Conservation (phyloP, 2,888 invertebrate species). For the Pteria penguin region DNA sequence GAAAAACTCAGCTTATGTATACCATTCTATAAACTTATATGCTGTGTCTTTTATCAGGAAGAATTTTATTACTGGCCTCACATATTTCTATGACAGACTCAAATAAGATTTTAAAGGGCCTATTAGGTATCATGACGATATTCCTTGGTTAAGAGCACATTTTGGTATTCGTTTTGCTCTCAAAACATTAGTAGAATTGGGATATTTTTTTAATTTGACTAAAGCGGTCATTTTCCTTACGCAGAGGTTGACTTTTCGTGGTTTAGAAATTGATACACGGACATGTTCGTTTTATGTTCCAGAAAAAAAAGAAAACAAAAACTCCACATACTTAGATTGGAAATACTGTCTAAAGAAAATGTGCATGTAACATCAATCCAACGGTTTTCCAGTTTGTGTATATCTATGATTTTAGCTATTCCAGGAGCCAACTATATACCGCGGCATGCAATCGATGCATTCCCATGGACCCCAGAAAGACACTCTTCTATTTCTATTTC, state of each 20-base stretch:
- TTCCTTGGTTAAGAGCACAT: background rate
- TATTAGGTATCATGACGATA: background rate
- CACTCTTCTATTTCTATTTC: background rate
- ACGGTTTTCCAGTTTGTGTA: constrained; percentile 16
- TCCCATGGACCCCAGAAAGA: constrained; percentile 4
- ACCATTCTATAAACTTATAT: constrained; percentile 15
- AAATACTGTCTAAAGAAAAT: background rate
- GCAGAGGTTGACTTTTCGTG: constrained; percentile 8
- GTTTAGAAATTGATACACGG: constrained; percentile 11
- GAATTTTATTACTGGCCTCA: background rate
- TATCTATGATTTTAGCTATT: constrained; percentile 19
- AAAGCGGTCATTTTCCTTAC: constrained; percentile 10
- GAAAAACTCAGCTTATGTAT: constrained; percentile 13
- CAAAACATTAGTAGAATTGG: constrained; percentile 4
- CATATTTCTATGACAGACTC: constrained; percentile 24
- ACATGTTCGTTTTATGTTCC: constrained; percentile 20
- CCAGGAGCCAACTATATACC: constrained; percentile 14
- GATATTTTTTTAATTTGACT: constrained; percentile 6
- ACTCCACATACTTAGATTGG: background rate
- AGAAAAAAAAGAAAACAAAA: constrained; percentile 13
- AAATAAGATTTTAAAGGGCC: constrained; percentile 21
- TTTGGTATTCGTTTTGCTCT: constrained; percentile 13
- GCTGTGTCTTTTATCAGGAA: constrained; percentile 6
- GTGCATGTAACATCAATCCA: constrained; percentile 11
- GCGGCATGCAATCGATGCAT: background rate